Base-by-base conservation (phyloP, 1,140 invertebrate genomes). In the Teleogryllus occipitalis region DNA sequence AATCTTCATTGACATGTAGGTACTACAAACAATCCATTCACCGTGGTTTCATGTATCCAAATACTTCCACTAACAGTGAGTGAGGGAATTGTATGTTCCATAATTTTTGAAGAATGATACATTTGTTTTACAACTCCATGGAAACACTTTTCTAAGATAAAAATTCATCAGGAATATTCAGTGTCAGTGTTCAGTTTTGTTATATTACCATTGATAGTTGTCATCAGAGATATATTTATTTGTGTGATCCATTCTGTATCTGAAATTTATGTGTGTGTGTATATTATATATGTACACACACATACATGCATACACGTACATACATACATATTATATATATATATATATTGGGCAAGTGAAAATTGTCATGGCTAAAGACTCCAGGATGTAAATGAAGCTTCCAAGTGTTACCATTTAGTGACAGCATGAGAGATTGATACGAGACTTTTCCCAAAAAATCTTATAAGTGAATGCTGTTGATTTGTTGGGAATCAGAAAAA, bases 401-500 rank as follows among this genome's bases (percentile, higher is more conserved):
- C 74, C 27, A 22, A n/a, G 74, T 77, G 48, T 49, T 8, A 77
- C 47, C 8, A 48, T 5, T 21, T 77, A 12, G 22, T n/a, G 18
- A 18, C n/a, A 48, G 22, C 22, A 48, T 47, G n/a, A 21, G 48
- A 77, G 47, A 8, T 77, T 48, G 47, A 77, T 77, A n/a, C 22
- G 21, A 47, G n/a, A 21, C 12, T 48, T 21, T 48, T 77, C 22
- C 47, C 8, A n/a, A n/a, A 48, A 48, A 48, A n/a, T 47, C n/a
- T 48, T 48, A 21, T n/a, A 15, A 77, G n/a, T 47, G 47, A 48
- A 77, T 47, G 76, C 18, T 21, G 39, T 21, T 21, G 46, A 21
- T 48, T 48, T 47, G 48, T 22, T 77, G 48, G 76, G 15, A 76
- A 76, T 76, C 75, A 14, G n/a, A 48, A 47, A 77, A 8, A 48